A percentile compares a stretch with the other conserved stretches of the same genome.
phyloP scores from a whole-genome alignment of 2,888 invertebrate genomes.

The Calameuta idolon region DNA sequence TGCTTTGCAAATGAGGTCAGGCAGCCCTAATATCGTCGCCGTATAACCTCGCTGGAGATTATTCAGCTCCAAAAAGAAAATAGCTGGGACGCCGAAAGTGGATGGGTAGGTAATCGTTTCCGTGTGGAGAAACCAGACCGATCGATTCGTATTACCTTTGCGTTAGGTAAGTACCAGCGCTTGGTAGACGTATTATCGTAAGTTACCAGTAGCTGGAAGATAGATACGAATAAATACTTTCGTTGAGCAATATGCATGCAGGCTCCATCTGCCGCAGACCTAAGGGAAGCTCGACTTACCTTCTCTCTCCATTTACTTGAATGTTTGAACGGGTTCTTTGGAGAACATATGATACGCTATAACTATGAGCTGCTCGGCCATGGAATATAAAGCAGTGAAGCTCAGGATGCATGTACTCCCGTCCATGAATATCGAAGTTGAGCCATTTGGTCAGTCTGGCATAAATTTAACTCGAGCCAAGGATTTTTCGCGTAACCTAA shows the following conservation, averaged over 20 bases:
- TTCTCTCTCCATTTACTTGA: neutral
- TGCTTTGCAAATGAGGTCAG: constrained; percentile 16
- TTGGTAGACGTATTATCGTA: neutral
- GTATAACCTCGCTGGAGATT: neutral
- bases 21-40: neutral
- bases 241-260: neutral
- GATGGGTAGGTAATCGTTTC: neutral
- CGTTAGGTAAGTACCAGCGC: too few relatives aligned
- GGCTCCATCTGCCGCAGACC: neutral
- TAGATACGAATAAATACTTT: neutral
- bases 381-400: constrained; percentile 5
- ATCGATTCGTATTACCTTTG: neutral
- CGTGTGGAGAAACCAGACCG: neutral
- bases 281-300: neutral
- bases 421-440: constrained; percentile 5
- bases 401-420: neutral
- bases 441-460: neutral
- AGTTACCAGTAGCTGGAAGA: neutral
- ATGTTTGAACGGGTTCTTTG: constrained; percentile 5
- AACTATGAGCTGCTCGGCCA: neutral
- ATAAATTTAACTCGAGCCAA: neutral
- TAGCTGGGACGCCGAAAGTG: neutral
- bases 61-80: neutral
- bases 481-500: neutral
- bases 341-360: neutral